Evolutionary conservation across 2,888 invertebrate species (phyloP).

Genomic region (Agapostemon virescens): DNA sequence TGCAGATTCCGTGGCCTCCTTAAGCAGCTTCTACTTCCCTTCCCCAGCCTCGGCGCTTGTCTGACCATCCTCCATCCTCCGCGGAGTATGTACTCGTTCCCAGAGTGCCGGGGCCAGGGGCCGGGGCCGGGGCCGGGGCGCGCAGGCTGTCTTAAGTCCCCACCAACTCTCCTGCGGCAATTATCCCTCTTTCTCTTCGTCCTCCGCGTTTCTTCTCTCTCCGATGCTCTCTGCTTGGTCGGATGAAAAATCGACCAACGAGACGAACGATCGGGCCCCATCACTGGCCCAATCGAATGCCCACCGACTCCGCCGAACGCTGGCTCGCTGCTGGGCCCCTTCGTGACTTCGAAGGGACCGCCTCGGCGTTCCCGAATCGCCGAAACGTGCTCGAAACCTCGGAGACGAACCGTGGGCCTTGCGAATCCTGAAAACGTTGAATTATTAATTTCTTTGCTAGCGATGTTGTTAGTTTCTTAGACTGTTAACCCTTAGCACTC

Average conservation of each 20-base stretch:
- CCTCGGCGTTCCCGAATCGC: no score
- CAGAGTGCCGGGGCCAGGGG: slow-evolving; percentile 46
- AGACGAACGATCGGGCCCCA: slow-evolving; percentile 43
- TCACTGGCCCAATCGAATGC: slow-evolving; percentile 20
- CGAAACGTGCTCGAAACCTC: not conserved
- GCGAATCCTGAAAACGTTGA: not conserved
- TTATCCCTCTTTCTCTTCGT: slow-evolving; percentile 53
- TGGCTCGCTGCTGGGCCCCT: not conserved
- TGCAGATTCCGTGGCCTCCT: slow-evolving; percentile 76
- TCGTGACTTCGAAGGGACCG: not conserved
- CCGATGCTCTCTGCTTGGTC: slow-evolving; percentile 1
- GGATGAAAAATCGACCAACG: slow-evolving; percentile 24
- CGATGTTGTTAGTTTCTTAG: no score
- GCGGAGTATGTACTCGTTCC: slow-evolving; percentile 60
- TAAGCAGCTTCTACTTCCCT: slow-evolving; percentile 66
- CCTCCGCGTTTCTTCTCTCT: not conserved
- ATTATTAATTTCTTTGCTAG: no score
- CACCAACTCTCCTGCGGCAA: slow-evolving; percentile 43
- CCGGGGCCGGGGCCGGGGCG: slow-evolving; percentile 10
- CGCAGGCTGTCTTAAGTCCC: slow-evolving; percentile 48
- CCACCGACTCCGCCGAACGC: not conserved
- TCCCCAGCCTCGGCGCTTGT: slow-evolving; percentile 46
- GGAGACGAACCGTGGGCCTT: not conserved
- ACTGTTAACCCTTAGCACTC: no score
- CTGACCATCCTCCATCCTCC: slow-evolving; percentile 62